A percentile compares a stretch with the other conserved stretches of the same genome.
These are phyloP conservation scores for Pollimyrus isidori DNA, from an alignment of 2,113 vertebrate genomes.

Conservation along the genomic window DNA sequence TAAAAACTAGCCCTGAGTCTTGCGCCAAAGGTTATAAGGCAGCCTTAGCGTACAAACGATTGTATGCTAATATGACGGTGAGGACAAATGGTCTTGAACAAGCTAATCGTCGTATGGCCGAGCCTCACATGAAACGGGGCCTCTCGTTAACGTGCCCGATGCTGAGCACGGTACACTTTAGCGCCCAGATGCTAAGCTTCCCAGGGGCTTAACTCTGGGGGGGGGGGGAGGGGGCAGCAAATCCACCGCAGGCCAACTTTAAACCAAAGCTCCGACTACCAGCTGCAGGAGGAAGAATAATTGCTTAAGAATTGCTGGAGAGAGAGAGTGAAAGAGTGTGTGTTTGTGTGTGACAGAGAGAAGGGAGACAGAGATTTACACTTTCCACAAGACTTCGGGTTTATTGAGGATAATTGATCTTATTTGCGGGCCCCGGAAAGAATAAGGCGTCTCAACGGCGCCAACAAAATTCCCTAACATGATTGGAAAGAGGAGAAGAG, in stretches of 20 bases:
- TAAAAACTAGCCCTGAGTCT: neutral
- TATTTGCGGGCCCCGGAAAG: constrained; percentile 18
- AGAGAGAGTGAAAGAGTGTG: neutral
- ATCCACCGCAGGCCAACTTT: neutral
- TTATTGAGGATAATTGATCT: constrained; percentile 26
- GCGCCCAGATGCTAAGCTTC: neutral
- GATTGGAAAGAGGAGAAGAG: constrained; percentile 25
- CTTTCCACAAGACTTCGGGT: neutral
- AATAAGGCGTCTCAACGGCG: constrained; percentile 14
- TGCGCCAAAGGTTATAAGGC: neutral
- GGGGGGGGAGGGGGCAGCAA: neutral
- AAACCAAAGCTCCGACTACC: neutral
- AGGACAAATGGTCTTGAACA: neutral
- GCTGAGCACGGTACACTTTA: neutral
- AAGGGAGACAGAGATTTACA: neutral
- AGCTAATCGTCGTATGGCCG: neutral
- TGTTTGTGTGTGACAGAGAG: neutral
- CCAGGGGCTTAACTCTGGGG: neutral
- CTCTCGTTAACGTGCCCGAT: neutral
- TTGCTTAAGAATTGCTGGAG: neutral
- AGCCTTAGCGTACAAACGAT: neutral
- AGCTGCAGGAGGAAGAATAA: neutral
- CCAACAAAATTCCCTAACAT: constrained; percentile 33
- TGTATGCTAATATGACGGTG: neutral
- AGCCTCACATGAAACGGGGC: neutral